These are phyloP conservation scores for Antechinus stuartii DNA, from an alignment of 2,113 vertebrate genomes.

Conservation along the genomic window DNA sequence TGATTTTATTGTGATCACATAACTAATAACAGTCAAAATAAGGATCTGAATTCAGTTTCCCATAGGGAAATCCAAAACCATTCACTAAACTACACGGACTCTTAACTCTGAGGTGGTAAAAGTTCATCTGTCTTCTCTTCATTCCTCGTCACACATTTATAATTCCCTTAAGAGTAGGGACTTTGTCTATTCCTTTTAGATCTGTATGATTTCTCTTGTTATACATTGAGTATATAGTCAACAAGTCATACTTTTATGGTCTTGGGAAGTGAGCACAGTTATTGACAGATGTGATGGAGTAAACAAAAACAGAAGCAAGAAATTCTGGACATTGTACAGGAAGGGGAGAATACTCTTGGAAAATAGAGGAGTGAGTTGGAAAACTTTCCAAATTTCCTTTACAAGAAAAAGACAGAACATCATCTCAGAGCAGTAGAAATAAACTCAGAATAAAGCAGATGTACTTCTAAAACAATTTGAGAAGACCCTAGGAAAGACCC, in stretches of 20 bases:
- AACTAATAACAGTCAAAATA: background rate
- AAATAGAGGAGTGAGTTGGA: too few species aligned
- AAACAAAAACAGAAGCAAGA: background rate
- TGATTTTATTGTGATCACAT: background rate
- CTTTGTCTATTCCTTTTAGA: background rate
- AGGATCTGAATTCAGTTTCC: background rate
- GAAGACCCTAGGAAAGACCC: too few species aligned
- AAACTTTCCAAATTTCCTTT: too few species aligned
- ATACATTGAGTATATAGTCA: background rate
- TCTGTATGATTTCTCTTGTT: background rate
- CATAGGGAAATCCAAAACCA: background rate
- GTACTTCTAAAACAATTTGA: too few species aligned
- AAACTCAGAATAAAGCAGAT: too few species aligned
- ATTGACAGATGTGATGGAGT: background rate
- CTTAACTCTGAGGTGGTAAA: background rate
- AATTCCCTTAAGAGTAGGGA: background rate
- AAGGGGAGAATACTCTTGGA: background rate
- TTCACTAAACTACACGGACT: background rate
- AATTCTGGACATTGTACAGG: background rate
- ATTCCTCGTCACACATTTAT: background rate
- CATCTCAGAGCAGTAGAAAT: too few species aligned
- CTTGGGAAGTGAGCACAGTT: background rate
- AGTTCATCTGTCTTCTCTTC: background rate
- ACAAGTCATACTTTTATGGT: background rate
- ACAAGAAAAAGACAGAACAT: too few species aligned